Base-by-base conservation (phyloP, 92 coral and sea anemone genomes). In the Umimayanthus kanabou region DNA sequence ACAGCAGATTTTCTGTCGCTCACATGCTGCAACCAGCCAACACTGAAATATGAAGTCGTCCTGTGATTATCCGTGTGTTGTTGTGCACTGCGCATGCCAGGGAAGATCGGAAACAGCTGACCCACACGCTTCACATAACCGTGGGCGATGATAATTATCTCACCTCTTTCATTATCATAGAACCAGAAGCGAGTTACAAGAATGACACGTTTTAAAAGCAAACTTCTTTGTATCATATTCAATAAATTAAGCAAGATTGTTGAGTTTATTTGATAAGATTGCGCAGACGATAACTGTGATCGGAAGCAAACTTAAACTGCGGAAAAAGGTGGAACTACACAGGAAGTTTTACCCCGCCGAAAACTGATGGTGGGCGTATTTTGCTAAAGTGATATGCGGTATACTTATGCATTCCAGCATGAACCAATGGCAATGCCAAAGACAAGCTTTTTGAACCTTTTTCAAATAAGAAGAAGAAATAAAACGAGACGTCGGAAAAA, bases 1-100 rank as follows among this genome's bases (percentile, higher is more conserved):
- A 85, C 76, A 45, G 86, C 77, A 81, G 82, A 85, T 69, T 73
- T 66, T 67, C 81, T 80, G 55, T 77, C n/a, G 57, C 90, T 50
- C 87, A 57, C 92, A 58, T 80, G 75, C 92, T 70, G 87, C 74
- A 83, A 83, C 57, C 87, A 83, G 66, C 74, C 47, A 69, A 69
- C 65, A 83, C 87, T 83, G 37, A 47, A 20, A 83, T 83, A 71
- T 72, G 79, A 83, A 73, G 40, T 67, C 85, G 18, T 25, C 76
- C 58, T 71, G 87, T 82, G 53, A 82, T 82, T 40, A 53, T 69
- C 84, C 22, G 74, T 83, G 20, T 71, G 87, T 72, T 70, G 40
- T 49, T 49, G 84, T 33, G 67, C 65, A 28, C 9, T 70, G 78
- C 87, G 87, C 87, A 83, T 83, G 87, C 67, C 77, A 9, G 5